These are phyloP conservation scores for Rhagoletis pomonella DNA, from an alignment of 1,140 invertebrate species.

Conservation along the genomic window DNA sequence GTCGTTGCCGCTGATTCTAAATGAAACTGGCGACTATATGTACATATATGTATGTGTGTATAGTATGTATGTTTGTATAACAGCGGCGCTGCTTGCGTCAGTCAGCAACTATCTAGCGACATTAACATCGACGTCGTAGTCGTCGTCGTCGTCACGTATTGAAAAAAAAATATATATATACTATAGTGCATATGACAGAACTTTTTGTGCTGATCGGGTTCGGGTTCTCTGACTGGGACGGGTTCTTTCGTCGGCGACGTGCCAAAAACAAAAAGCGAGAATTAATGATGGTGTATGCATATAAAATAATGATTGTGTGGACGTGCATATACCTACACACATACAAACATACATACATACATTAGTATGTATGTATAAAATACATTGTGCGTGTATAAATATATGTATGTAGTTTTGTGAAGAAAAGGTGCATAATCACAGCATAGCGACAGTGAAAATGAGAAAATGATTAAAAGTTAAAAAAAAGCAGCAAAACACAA, in stretches of 20 bases:
- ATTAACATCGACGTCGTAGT: neutral
- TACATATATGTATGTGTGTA: neutral
- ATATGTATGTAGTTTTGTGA: neutral
- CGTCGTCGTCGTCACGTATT: neutral
- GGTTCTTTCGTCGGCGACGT: slow-evolving; percentile 49
- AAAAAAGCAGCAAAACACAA: neutral
- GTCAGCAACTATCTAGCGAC: neutral
- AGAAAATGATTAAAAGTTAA: slow-evolving; percentile 4
- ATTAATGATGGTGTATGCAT: slow-evolving; percentile 47
- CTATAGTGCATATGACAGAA: neutral
- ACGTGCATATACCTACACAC: neutral
- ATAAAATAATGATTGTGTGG: neutral
- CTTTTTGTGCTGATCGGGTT: slow-evolving; percentile 28
- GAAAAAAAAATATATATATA: neutral
- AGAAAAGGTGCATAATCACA: neutral
- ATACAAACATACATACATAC: neutral
- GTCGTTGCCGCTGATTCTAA: neutral
- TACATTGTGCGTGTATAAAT: neutral
- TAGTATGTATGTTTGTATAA: neutral
- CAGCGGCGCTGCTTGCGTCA: slow-evolving; percentile 17
- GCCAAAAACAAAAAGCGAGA: slow-evolving; percentile 36
- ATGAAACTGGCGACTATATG: neutral
- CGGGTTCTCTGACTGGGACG: slow-evolving; percentile 37
- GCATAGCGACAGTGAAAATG: slow-evolving; percentile 8
- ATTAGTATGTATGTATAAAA: neutral